phyloP scores from a whole-genome alignment of 2,888 invertebrate species.

The Dynastes maya region DNA sequence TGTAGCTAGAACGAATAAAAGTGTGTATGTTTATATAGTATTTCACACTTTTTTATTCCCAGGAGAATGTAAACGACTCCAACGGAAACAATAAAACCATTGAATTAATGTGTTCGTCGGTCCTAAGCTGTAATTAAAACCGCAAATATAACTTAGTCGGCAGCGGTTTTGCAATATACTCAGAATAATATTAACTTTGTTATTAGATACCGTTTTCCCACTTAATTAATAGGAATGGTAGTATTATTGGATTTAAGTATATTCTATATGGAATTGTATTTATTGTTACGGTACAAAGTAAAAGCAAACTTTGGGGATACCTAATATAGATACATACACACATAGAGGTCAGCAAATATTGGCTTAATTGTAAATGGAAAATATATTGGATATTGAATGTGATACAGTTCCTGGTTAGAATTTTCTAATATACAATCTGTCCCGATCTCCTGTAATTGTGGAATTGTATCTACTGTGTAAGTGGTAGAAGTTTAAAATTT shows the following conservation, averaged over 20 bases:
- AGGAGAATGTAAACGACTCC: constrained; percentile 27
- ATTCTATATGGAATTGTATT: neutral
- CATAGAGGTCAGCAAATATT: no score
- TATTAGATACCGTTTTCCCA: constrained; percentile 43
- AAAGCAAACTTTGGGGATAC: no score
- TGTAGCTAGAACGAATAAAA: neutral
- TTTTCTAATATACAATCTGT: no score
- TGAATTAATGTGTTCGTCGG: constrained; percentile 32
- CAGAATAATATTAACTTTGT: constrained; percentile 48
- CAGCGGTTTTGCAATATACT: constrained; percentile 58
- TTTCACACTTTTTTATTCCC: constrained; percentile 16
- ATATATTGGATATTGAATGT: no score
- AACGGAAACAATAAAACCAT: constrained; percentile 43
- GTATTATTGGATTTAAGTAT: constrained; percentile 14
- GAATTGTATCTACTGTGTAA: no score
- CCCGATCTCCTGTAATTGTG: no score
- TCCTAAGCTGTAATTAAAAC: constrained; percentile 59
- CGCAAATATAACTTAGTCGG: constrained; percentile 57
- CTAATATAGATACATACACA: no score
- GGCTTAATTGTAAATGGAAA: no score
- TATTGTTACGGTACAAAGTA: no score
- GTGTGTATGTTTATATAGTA: neutral
- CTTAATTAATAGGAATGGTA: constrained; percentile 22
- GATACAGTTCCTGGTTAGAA: no score
- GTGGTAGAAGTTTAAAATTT: no score